Evolutionary conservation across 2,113 vertebrate genomes (phyloP).

Genomic region (Phrynosoma blainvillii): DNA sequence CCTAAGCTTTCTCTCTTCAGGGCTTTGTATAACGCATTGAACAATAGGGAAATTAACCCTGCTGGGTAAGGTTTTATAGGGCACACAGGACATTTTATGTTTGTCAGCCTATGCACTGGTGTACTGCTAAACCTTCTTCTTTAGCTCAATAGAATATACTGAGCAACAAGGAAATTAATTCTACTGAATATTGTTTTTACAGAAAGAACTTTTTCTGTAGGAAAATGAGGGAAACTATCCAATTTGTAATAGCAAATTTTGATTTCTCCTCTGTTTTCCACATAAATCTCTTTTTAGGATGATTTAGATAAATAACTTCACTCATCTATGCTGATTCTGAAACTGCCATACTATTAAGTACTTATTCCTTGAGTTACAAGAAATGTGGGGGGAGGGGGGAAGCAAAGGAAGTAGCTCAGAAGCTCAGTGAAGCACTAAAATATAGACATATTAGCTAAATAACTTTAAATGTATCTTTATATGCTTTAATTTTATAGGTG

Average conservation of each 20-base stretch:
- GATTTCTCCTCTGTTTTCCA: not conserved
- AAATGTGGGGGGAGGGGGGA: not conserved
- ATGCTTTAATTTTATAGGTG: not conserved
- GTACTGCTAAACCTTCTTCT: not conserved
- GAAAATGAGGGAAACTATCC: not conserved
- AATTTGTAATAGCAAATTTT: not conserved
- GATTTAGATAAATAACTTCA: not conserved
- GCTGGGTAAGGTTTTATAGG: not conserved
- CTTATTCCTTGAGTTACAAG: not conserved
- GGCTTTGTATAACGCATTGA: not conserved
- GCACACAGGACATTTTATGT: too few relatives aligned
- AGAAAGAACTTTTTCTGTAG: not conserved
- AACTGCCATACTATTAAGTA: not conserved
- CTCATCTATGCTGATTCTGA: not conserved
- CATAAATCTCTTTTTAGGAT: not conserved
- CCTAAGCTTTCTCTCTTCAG: not conserved
- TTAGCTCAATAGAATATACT: not conserved
- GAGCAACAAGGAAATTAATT: not conserved
- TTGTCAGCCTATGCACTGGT: too few relatives aligned
- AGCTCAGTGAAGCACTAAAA: not conserved
- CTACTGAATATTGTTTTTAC: not conserved
- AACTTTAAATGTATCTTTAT: not conserved
- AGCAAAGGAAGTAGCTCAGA: not conserved
- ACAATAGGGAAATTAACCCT: not conserved
- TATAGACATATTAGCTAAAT: not conserved